These are phyloP conservation scores for Phataginus tricuspis DNA, from an alignment of 2,797 vertebrate genomes.

Conservation along the genomic window DNA sequence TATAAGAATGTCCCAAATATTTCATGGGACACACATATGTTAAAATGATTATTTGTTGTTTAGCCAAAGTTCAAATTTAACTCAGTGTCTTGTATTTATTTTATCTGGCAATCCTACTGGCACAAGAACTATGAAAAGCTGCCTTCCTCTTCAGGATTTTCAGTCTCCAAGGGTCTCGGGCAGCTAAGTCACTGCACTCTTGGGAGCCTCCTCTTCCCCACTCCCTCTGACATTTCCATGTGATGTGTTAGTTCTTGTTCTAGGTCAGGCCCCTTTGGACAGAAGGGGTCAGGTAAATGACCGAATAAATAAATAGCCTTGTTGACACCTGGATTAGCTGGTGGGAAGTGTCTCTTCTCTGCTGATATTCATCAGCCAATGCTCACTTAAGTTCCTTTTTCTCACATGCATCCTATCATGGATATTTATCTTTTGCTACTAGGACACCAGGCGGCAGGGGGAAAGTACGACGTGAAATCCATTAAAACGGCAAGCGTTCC, in stretches of 20 bases:
- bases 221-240: neutral
- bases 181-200: neutral
- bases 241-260: neutral
- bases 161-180: neutral
- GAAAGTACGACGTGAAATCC: neutral
- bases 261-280: neutral
- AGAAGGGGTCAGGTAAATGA: neutral
- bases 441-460: neutral
- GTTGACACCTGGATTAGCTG: neutral
- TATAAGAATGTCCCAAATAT: neutral
- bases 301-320: neutral
- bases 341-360: neutral
- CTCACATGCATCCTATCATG: neutral
- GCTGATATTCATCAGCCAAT: rapidly evolving
- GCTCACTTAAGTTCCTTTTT: neutral
- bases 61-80: neutral
- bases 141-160: neutral
- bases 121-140: rapidly evolving
- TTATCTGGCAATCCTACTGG: neutral
- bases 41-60: neutral
- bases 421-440: constrained; percentile 49
- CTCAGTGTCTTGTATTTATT: neutral
- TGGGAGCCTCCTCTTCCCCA: neutral
- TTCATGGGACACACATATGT: neutral
- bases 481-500: constrained; percentile 52